phyloP scores from a whole-genome alignment of 1,140 invertebrate genomes.

The Aphidius ervi region DNA sequence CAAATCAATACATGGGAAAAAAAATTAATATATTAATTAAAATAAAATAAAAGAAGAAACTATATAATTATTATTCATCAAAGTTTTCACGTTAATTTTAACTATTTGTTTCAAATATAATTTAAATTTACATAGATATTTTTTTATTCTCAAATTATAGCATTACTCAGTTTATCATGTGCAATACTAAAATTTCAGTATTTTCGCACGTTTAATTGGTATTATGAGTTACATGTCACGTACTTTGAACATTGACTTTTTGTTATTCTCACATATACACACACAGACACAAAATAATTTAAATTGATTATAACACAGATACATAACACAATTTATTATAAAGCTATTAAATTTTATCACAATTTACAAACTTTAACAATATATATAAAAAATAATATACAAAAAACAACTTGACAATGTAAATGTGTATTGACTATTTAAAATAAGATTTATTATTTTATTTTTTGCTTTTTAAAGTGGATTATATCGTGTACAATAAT shows the following conservation, averaged over 20 bases:
- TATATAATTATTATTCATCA: no score
- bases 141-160: background rate
- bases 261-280: no score
- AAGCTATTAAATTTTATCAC: background rate
- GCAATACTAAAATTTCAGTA: constrained; percentile 5
- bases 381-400: no score
- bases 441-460: constrained; percentile 3
- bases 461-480: background rate
- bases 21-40: no score
- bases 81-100: no score
- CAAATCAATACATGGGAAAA: no score
- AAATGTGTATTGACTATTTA: background rate
- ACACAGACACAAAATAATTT: no score
- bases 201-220: constrained; percentile 21
- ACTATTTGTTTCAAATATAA: background rate
- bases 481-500: constrained; percentile 18
- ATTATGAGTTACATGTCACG: constrained; percentile 23
- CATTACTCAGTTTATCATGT: constrained; percentile 15
- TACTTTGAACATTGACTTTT: background rate
- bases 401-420: background rate
- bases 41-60: no score
- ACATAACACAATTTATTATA: no score
- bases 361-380: background rate
- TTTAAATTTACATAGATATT: constrained; percentile 9
- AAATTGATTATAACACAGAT: no score